These are phyloP conservation scores for Indri indri DNA, from an alignment of 2,113 vertebrate species.

Conservation along the genomic window DNA sequence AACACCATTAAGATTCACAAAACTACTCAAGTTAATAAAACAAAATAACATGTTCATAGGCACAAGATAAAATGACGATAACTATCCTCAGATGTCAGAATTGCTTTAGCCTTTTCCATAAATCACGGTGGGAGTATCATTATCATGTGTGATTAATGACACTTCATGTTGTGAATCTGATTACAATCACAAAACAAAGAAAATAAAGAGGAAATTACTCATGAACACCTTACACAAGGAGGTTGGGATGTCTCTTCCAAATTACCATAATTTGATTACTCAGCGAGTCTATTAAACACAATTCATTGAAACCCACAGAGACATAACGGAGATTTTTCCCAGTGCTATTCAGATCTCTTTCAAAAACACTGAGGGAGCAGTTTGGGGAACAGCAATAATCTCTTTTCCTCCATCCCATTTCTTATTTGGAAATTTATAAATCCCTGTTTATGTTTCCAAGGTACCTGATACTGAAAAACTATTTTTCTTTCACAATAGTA, in stretches of 20 bases:
- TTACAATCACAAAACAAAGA: conserved; percentile 66
- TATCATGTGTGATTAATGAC: conserved; percentile 67
- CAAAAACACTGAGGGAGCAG: not conserved
- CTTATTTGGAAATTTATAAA: not conserved
- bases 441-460: not conserved
- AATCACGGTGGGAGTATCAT: conserved; percentile 54
- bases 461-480: not conserved
- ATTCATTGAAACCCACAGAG: conserved; percentile 43
- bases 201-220: conserved; percentile 64
- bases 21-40: conserved; percentile 55
- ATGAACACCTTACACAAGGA: conserved; percentile 46
- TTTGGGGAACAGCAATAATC: not conserved
- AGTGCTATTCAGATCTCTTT: not conserved
- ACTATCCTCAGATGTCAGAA: conserved; percentile 58
- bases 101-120: conserved; percentile 56
- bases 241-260: conserved; percentile 20
- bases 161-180: conserved; percentile 63
- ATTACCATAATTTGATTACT: conserved; percentile 65
- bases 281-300: conserved; percentile 7
- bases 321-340: not conserved
- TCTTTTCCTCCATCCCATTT: not conserved
- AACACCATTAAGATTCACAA: conserved; percentile 38
- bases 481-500: not conserved
- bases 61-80: conserved; percentile 40
- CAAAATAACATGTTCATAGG: not conserved